Evolutionary conservation across 1,140 invertebrate genomes (phyloP).

Genomic region (Caerostris extrusa): DNA sequence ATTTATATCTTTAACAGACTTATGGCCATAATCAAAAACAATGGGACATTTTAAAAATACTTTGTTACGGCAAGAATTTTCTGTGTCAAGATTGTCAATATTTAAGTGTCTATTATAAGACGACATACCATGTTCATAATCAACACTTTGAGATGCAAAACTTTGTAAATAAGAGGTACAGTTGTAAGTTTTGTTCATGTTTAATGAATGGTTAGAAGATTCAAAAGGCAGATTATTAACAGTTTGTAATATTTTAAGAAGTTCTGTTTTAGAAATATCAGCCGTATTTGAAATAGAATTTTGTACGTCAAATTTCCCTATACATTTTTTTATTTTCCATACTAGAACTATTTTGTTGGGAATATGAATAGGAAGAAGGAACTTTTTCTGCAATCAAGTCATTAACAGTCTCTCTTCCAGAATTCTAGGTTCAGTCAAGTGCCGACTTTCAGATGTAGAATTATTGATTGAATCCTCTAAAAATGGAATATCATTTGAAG

Average conservation of each 20-base stretch:
- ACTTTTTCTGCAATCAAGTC: too few relatives aligned
- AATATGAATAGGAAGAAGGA: too few relatives aligned
- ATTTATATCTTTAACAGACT: not conserved
- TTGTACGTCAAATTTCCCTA: too few relatives aligned
- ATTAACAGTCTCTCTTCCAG: too few relatives aligned
- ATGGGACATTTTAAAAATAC: not conserved
- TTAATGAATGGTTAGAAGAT: not conserved
- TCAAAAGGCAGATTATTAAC: not conserved
- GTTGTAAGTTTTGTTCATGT: not conserved
- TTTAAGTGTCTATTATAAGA: not conserved
- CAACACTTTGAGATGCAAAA: not conserved
- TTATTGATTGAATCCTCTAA: too few relatives aligned
- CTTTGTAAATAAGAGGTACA: too few relatives aligned
- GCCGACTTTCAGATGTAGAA: too few relatives aligned
- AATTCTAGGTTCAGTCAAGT: too few relatives aligned
- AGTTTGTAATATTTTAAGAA: conserved; percentile 55
- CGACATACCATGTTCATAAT: not conserved
- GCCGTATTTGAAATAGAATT: not conserved
- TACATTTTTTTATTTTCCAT: too few relatives aligned
- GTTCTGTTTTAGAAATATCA: not conserved
- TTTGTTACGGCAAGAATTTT: not conserved
- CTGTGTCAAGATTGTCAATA: not conserved
- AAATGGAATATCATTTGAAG: too few relatives aligned
- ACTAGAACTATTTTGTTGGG: too few relatives aligned
- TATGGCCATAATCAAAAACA: conserved; percentile 57